Evolutionary conservation across 2,113 vertebrate species (phyloP).

Genomic region (Murina feae): DNA sequence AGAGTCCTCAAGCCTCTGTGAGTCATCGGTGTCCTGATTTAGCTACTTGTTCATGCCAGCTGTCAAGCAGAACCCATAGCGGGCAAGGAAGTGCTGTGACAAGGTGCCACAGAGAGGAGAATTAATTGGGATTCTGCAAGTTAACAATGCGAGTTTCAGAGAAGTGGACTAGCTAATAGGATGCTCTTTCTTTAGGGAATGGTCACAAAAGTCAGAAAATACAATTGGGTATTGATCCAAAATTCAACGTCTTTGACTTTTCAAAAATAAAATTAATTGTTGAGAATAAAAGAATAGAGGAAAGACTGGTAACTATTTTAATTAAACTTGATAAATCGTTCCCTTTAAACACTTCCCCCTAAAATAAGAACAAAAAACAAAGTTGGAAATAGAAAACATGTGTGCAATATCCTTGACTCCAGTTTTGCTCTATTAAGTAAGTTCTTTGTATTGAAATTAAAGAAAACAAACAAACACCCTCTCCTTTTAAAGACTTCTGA

Average conservation of each 20-base stretch:
- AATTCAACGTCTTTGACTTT: not conserved
- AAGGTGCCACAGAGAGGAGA: conserved; percentile 54
- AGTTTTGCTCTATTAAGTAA: not conserved
- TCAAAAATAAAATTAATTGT: conserved; percentile 9
- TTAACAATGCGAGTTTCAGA: not conserved
- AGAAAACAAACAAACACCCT: not conserved
- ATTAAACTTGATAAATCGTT: not conserved
- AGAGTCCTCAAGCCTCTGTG: conserved; percentile 13
- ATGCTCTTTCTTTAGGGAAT: not conserved
- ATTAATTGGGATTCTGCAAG: conserved; percentile 59
- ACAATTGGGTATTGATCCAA: not conserved
- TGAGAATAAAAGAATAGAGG: not conserved
- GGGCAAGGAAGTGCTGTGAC: conserved; percentile 53
- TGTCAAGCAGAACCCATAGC: conserved; percentile 56
- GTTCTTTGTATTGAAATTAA: not conserved
- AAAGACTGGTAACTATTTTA: not conserved
- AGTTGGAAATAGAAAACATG: not conserved
- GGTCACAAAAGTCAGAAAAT: not conserved
- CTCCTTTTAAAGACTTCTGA: not conserved
- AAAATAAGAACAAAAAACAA: not conserved
- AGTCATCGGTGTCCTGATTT: conserved; percentile 50
- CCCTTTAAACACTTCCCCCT: not conserved
- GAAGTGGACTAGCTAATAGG: not conserved
- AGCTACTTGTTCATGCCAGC: conserved; percentile 50
- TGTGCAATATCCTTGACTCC: not conserved